Evolutionary conservation across 53 echinoderm and acorn worm genomes (phyloP).

Genomic region (Arbacia lixula): DNA sequence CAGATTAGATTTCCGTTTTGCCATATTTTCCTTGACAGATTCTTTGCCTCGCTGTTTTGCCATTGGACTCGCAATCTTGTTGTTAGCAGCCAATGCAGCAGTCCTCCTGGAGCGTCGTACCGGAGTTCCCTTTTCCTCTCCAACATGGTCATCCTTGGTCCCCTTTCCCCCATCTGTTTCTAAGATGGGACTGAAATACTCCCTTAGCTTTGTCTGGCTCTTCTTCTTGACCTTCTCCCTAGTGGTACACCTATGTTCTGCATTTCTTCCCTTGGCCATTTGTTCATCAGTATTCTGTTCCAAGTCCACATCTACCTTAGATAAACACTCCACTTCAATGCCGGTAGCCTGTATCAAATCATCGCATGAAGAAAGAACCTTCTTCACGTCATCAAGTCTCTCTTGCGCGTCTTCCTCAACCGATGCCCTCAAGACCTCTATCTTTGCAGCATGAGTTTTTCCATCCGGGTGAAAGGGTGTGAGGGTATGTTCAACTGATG

Average conservation of each 20-base stretch:
- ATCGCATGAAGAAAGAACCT: too few species aligned
- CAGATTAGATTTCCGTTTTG: not conserved
- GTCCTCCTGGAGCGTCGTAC: not conserved
- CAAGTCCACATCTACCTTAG: too few species aligned
- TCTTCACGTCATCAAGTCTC: too few species aligned
- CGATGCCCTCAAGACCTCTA: too few species aligned
- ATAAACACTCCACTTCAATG: too few species aligned
- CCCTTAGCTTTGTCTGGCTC: not conserved
- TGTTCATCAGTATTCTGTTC: not conserved
- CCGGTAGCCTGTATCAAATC: too few species aligned
- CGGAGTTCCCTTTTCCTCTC: not conserved
- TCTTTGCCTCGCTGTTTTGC: not conserved
- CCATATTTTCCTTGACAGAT: not conserved
- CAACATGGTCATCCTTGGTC: not conserved
- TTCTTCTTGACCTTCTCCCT: not conserved
- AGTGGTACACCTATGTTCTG: not conserved
- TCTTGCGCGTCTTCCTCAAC: too few species aligned
- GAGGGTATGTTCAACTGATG: not conserved
- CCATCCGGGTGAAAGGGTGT: not conserved
- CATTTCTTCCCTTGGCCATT: not conserved
- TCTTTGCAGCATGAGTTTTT: not conserved
- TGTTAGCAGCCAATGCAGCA: slow-evolving; percentile 7
- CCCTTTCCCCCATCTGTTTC: not conserved
- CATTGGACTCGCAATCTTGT: not conserved
- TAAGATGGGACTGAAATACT: not conserved